Conservation (phyloP, 2,888 invertebrate genomes). For the Carterocephalus palaemon region DNA sequence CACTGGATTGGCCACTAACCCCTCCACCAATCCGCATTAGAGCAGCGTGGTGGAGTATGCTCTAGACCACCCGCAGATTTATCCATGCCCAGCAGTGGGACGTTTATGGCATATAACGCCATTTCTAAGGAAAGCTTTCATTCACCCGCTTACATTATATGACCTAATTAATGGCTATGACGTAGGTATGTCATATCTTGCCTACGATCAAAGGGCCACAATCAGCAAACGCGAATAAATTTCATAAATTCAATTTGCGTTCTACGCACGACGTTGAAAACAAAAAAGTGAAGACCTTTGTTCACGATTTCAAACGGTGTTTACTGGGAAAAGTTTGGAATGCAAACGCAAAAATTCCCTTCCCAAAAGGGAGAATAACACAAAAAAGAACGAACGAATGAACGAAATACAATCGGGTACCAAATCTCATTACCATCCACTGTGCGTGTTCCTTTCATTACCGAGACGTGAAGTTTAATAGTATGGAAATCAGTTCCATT, state of each 20-base stretch:
- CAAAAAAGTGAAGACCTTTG: constrained; percentile 7
- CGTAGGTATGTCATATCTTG: no score
- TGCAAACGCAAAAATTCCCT: constrained; percentile 13
- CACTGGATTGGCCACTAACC: no score
- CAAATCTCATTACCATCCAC: constrained; percentile 34
- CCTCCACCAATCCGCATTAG: no score
- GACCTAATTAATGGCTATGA: no score
- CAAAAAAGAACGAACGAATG: constrained; percentile 7
- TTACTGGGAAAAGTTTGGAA: constrained; percentile 18
- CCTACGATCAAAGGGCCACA: no score
- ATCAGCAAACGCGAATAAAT: no score
- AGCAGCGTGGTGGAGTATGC: no score
- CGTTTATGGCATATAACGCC: no score
- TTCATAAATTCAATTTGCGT: neutral
- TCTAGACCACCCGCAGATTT: no score
- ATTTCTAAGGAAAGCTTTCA: no score
- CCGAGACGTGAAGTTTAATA: constrained; percentile 35
- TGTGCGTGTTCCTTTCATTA: constrained; percentile 32
- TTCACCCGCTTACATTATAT: no score
- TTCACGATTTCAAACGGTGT: constrained; percentile 15
- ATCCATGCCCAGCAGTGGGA: no score
- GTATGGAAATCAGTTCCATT: constrained; percentile 41
- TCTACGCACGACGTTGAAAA: neutral
- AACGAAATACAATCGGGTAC: constrained; percentile 23
- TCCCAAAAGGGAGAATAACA: constrained; percentile 12